Conservation (phyloP, 2,113 vertebrate genomes). For the Axis porcinus region DNA sequence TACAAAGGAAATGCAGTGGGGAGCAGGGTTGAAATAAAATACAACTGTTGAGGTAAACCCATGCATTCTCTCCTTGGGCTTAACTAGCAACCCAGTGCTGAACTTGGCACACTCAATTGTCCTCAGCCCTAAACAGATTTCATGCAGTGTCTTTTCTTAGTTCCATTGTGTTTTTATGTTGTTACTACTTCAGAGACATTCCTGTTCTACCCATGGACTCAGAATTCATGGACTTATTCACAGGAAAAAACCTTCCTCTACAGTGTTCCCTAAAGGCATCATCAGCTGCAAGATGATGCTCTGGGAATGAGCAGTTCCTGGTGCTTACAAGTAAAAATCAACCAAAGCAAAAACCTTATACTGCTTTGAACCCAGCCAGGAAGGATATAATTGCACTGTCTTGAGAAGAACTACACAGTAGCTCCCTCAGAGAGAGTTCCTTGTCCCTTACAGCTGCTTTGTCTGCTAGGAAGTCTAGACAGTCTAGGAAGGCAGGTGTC, state of each 20-base stretch:
- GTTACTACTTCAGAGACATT: not conserved
- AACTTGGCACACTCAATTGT: not conserved
- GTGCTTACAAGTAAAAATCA: not conserved
- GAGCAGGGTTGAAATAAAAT: not conserved
- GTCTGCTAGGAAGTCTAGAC: not conserved
- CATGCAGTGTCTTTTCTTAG: not conserved
- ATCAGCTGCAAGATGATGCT: not conserved
- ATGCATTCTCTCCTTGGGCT: not conserved
- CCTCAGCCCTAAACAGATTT: not conserved
- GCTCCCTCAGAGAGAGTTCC: not conserved
- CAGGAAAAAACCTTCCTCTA: not conserved
- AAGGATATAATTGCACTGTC: not conserved
- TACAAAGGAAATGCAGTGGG: not conserved
- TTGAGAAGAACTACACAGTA: not conserved
- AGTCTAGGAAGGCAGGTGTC: not conserved
- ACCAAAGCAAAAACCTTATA: not conserved
- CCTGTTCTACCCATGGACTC: not conserved
- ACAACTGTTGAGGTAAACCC: not conserved
- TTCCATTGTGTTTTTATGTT: not conserved
- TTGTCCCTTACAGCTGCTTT: not conserved
- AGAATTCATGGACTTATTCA: not conserved
- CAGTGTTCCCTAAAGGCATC: not conserved
- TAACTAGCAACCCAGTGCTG: not conserved
- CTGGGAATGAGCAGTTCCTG: not conserved
- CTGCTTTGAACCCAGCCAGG: not conserved